phyloP scores from a whole-genome alignment of 2,888 invertebrate species.

The Portevinia maculata region DNA sequence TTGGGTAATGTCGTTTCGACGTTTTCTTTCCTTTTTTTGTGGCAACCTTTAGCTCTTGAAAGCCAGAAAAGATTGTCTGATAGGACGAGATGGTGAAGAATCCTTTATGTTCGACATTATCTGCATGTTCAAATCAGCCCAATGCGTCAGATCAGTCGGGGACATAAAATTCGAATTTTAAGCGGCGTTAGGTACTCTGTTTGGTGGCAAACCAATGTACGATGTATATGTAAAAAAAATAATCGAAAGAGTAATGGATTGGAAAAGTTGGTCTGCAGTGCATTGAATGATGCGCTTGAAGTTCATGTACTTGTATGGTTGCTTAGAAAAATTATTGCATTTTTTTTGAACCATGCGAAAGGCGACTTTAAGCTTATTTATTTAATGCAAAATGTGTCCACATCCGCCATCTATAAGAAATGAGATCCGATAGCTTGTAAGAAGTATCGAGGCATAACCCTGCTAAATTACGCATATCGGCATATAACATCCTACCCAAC shows the following conservation, averaged over 20 bases:
- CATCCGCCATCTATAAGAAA: too few species aligned
- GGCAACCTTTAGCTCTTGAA: conserved; percentile 35
- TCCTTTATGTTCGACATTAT: conserved; percentile 65
- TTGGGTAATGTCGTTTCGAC: conserved; percentile 59
- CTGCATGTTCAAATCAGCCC: conserved; percentile 58
- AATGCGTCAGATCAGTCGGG: conserved; percentile 65
- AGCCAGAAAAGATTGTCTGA: conserved; percentile 24
- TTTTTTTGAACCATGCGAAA: too few species aligned
- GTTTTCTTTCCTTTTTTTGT: conserved; percentile 22
- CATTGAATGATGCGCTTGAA: too few species aligned
- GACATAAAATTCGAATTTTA: conserved; percentile 60
- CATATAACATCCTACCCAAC: too few species aligned
- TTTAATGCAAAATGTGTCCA: too few species aligned
- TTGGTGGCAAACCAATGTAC: conserved; percentile 14
- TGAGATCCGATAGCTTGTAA: too few species aligned
- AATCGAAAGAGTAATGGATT: not conserved
- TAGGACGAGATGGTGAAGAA: conserved; percentile 8
- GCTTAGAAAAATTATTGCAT: too few species aligned
- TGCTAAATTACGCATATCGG: too few species aligned
- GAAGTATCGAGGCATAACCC: too few species aligned
- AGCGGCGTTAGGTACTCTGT: conserved; percentile 26
- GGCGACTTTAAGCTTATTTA: too few species aligned
- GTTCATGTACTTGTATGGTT: too few species aligned
- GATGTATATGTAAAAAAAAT: not conserved
- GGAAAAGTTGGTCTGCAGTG: too few species aligned